A percentile compares a stretch with the other conserved stretches of the same genome.
These are phyloP conservation scores for Myotis findleyi DNA, from an alignment of 2,797 vertebrate species.

Conservation along the genomic window DNA sequence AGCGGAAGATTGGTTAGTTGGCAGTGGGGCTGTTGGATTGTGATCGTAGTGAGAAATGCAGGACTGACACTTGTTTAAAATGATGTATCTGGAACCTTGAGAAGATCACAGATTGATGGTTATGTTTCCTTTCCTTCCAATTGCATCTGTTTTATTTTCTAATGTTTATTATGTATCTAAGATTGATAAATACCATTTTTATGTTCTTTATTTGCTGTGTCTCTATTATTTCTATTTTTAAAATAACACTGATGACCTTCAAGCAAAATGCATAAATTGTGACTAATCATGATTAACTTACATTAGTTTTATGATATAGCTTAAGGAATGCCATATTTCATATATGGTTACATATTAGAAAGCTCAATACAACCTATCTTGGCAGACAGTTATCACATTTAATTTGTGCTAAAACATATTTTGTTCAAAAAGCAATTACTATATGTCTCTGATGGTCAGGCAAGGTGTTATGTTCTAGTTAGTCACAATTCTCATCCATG, in stretches of 20 bases:
- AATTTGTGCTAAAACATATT: not conserved
- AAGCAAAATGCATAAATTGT: not conserved
- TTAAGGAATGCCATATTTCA: not conserved
- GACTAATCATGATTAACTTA: not conserved
- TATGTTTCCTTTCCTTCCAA: not conserved
- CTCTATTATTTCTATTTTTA: not conserved
- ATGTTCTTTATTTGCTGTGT: not conserved
- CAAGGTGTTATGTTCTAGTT: not conserved
- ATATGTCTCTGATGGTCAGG: not conserved
- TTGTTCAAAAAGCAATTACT: not conserved
- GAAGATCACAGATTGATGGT: not conserved
- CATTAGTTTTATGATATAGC: not conserved
- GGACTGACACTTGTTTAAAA: not conserved
- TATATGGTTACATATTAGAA: not conserved
- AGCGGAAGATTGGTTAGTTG: not conserved
- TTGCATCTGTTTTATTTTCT: not conserved
- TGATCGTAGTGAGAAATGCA: not conserved
- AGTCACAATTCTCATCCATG: not conserved
- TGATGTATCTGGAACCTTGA: not conserved
- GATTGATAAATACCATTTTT: not conserved
- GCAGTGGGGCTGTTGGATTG: not conserved
- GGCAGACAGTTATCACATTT: not conserved
- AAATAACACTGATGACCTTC: not conserved
- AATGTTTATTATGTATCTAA: not conserved
- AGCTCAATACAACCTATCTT: not conserved